These are phyloP conservation scores for Crotalus viridis DNA, from an alignment of 2,113 vertebrate species.

Conservation along the genomic window DNA sequence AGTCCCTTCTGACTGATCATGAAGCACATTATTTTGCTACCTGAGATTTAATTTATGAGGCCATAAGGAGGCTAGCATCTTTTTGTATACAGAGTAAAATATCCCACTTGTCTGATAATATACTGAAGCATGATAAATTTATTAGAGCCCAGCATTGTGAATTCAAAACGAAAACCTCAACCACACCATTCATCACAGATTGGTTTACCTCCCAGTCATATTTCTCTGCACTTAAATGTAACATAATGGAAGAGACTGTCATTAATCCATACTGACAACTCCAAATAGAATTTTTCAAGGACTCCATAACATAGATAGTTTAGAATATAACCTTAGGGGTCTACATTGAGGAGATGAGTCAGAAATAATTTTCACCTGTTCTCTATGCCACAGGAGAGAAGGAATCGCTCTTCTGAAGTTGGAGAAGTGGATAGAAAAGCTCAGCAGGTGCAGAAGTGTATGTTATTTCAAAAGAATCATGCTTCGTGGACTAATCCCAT, in stretches of 20 bases:
- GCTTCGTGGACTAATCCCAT: conserved; percentile 3
- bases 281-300: conserved; percentile 42
- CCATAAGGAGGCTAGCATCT: conserved; percentile 23
- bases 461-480: conserved; percentile 10
- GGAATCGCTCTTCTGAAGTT: background rate
- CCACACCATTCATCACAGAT: conserved; percentile 38
- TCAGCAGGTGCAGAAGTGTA: background rate
- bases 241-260: conserved; percentile 42
- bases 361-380: conserved; percentile 4
- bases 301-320: conserved; percentile 18
- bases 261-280: conserved; percentile 51
- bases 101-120: conserved; percentile 56
- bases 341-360: background rate
- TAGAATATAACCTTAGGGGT: background rate
- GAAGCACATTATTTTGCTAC: conserved; percentile 26
- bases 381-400: too few relatives aligned
- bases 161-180: conserved; percentile 42
- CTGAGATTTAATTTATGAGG: conserved; percentile 52
- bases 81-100: conserved; percentile 45
- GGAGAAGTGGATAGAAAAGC: too few relatives aligned
- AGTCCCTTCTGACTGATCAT: conserved; percentile 20
- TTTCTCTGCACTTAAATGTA: conserved; percentile 49
- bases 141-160: conserved; percentile 48
- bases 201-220: conserved; percentile 42
- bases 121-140: conserved; percentile 43